A percentile compares a stretch with the other conserved stretches of the same genome.
These are phyloP conservation scores for Drosophila sechellia DNA, from an alignment of 1,140 invertebrate genomes.

Conservation along the genomic window DNA sequence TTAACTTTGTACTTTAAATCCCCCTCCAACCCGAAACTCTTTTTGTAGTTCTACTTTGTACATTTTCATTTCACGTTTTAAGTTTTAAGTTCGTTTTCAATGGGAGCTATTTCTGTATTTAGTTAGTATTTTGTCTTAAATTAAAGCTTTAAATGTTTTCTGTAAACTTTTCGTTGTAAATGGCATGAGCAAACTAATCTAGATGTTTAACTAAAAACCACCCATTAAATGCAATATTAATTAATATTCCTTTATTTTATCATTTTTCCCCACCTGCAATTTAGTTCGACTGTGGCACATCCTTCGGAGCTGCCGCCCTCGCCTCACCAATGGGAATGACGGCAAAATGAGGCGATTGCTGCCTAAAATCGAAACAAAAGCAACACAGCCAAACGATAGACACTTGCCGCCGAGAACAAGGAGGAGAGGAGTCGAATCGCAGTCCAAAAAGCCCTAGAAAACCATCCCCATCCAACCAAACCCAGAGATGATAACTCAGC, in stretches of 20 bases:
- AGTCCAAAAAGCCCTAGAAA: slow-evolving; percentile 23
- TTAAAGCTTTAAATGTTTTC: slow-evolving; percentile 37
- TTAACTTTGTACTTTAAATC: slow-evolving; percentile 38
- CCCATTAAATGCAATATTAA: slow-evolving; percentile 1
- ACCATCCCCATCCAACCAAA: slow-evolving; percentile 3
- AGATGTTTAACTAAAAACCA: slow-evolving; percentile 2
- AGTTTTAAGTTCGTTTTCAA: slow-evolving; percentile 29
- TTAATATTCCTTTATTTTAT: slow-evolving; percentile 23
- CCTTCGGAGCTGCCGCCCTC: slow-evolving; percentile 98
- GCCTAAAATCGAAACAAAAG: slow-evolving; percentile 81
- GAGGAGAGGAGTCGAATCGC: slow-evolving; percentile 2
- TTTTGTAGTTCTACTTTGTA: slow-evolving; percentile 36
- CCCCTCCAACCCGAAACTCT: slow-evolving; percentile 22
- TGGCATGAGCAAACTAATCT: slow-evolving; percentile 32
- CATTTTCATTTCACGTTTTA: slow-evolving; percentile 45
- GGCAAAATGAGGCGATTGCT: slow-evolving; percentile 85
- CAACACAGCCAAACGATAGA: slow-evolving; percentile 43
- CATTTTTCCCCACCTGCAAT: slow-evolving; percentile 1
- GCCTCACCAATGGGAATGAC: slow-evolving; percentile 98
- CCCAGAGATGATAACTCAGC: slow-evolving; percentile 21
- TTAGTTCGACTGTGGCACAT: slow-evolving; percentile 96
- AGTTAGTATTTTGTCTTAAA: slow-evolving; percentile 30
- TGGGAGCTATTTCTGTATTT: slow-evolving; percentile 45
- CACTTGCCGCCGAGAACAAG: slow-evolving; percentile 19
- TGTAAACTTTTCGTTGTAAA: slow-evolving; percentile 14